Evolutionary conservation across 2,113 vertebrate species (phyloP).

Genomic region (Ia io): DNA sequence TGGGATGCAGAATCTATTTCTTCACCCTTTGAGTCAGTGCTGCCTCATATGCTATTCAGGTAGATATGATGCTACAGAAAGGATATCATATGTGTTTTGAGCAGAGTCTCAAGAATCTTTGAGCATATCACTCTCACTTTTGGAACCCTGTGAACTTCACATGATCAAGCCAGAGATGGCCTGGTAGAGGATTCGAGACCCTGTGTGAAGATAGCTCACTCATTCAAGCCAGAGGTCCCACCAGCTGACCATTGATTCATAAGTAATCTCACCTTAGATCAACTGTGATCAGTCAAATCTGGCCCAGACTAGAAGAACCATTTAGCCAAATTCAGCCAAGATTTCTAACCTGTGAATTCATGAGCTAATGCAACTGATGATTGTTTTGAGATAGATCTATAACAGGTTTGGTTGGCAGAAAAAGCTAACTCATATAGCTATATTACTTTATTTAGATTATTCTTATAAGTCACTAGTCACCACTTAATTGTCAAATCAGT

Average conservation of each 20-base stretch:
- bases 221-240: neutral
- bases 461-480: neutral
- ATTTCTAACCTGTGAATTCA: neutral
- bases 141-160: neutral
- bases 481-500: neutral
- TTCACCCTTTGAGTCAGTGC: neutral
- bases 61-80: neutral
- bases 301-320: neutral
- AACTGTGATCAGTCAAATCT: neutral
- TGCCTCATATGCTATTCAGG: neutral
- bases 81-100: neutral
- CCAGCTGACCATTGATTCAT: neutral
- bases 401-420: neutral
- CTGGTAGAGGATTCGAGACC: neutral
- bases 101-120: neutral
- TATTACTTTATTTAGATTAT: neutral
- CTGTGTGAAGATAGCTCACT: neutral
- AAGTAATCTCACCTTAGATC: neutral
- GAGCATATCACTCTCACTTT: neutral
- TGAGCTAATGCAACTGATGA: neutral
- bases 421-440: neutral
- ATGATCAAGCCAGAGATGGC: neutral
- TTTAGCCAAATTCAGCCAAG: neutral
- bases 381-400: neutral
- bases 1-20: neutral